A percentile compares a stretch with the other conserved stretches of the same genome.
phyloP scores from a whole-genome alignment of 2,888 invertebrate genomes.

The Tenthredo notha region DNA sequence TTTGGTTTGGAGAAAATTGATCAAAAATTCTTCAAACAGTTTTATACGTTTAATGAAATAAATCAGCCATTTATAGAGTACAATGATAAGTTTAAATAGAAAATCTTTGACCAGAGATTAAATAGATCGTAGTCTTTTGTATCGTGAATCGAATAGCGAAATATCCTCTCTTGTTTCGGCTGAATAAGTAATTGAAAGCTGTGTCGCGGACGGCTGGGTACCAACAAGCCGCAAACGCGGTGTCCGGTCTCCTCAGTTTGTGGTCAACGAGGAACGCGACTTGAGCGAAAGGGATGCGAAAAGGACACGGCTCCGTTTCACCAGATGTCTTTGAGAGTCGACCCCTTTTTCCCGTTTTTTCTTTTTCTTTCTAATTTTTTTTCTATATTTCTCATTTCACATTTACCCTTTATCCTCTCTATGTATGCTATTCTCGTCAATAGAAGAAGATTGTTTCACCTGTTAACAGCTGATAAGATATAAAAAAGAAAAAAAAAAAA shows the following conservation, averaged over 20 bases:
- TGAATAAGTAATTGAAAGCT: constrained; percentile 35
- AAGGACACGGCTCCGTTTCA: constrained; percentile 48
- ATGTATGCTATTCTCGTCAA: no score
- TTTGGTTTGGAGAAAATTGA: neutral
- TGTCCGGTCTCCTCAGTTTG: constrained; percentile 41
- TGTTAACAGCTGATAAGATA: no score
- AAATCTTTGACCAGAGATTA: no score
- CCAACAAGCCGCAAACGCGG: constrained; percentile 42
- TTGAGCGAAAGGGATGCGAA: constrained; percentile 50
- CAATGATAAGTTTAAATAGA: no score
- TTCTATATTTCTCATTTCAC: neutral
- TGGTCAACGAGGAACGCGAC: constrained; percentile 39
- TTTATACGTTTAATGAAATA: no score
- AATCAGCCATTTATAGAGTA: no score
- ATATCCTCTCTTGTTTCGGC: constrained; percentile 32
- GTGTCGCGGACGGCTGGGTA: constrained; percentile 29
- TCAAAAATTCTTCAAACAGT: no score
- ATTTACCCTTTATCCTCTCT: neutral
- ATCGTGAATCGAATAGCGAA: neutral
- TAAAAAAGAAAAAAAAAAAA: no score
- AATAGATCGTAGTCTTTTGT: no score
- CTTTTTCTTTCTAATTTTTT: neutral
- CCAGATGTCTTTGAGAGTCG: constrained; percentile 13
- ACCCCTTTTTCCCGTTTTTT: constrained; percentile 7
- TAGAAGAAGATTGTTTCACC: neutral